phyloP scores from a whole-genome alignment of 2,888 invertebrate species.

The Coelinius sp. region DNA sequence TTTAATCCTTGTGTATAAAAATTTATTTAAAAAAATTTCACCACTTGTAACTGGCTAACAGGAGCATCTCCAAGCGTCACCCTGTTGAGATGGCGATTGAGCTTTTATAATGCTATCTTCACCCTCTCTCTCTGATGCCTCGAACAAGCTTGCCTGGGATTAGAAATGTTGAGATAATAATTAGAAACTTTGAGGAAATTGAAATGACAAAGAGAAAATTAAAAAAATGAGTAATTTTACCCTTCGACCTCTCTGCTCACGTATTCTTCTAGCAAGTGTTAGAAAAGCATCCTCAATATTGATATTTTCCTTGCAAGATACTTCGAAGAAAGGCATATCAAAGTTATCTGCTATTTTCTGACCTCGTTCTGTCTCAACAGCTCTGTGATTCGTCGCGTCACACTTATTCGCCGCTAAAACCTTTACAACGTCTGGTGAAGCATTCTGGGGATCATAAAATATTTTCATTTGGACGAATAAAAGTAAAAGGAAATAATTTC shows the following conservation, averaged over 20 bases:
- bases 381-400: conserved; percentile 82
- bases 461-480: not conserved
- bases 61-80: conserved; percentile 63
- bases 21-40: conserved; percentile 8
- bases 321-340: conserved; percentile 90
- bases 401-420: conserved; percentile 90
- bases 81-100: conserved; percentile 60
- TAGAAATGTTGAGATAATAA: not conserved
- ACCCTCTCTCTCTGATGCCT: conserved; percentile 62
- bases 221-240: conserved; percentile 70
- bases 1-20: conserved; percentile 8
- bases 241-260: conserved; percentile 84
- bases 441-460: conserved; percentile 75
- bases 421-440: conserved; percentile 88
- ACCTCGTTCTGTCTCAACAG: conserved; percentile 84
- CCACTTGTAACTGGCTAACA: conserved; percentile 53
- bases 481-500: too few species aligned
- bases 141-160: conserved; percentile 62
- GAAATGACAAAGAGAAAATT: too few species aligned
- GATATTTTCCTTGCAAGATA: conserved; percentile 88
- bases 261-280: conserved; percentile 85
- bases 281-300: conserved; percentile 89
- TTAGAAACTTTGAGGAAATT: too few species aligned
- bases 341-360: conserved; percentile 91
- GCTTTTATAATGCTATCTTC: conserved; percentile 62